Evolutionary conservation across 2,113 vertebrate genomes (phyloP), one percentile per base, ranked within the genome.

Genomic region (Pomatorhinus ruficollis): DNA sequence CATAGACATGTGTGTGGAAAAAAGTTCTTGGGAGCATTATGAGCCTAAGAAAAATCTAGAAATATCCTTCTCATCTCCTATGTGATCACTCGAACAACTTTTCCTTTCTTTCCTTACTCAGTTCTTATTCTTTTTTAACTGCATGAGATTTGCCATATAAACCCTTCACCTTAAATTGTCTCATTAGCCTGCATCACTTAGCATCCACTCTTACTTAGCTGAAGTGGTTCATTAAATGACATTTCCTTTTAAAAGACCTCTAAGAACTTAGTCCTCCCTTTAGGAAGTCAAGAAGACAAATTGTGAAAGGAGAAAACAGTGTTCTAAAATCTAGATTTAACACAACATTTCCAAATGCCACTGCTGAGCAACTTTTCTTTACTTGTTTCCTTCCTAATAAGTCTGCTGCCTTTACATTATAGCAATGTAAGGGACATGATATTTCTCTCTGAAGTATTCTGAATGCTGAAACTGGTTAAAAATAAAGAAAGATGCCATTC

Each of bases 121-220:
- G 28, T 53, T 90, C 33, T 78, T 84, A 54, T 12, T 54, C 68
- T 61, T 8, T 84, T 84, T 63, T 69, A 90, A 89, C 61, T 56
- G 33, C 42, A 54, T 52, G 33, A 92, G 45, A 74, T 76, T 74
- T 78, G 63, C 47, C 42, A 87, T 44, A 75, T 59, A 93, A 93
- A 64, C 39, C 54, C 60, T 93, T 89, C 64, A 87, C 40, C 28
- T 23, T 83, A 59, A 92, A 77, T 61, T 71, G 49, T 61, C 86
- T 96, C 68, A 93, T 92, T 93, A 96, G 53, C 9, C 49, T 66
- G 82, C 49, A 83, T 42, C 61, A 86, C 64, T 86, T 85, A 71
- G 47, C 71, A 87, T 68, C 23, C n/a, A 68, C 66, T 78, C 52
- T 83, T 81, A 84, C 25, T 93, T 71, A 88, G 81, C 25, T 83